Evolutionary conservation across 2,113 vertebrate species (phyloP).

Genomic region (Tachuris rubrigastra): DNA sequence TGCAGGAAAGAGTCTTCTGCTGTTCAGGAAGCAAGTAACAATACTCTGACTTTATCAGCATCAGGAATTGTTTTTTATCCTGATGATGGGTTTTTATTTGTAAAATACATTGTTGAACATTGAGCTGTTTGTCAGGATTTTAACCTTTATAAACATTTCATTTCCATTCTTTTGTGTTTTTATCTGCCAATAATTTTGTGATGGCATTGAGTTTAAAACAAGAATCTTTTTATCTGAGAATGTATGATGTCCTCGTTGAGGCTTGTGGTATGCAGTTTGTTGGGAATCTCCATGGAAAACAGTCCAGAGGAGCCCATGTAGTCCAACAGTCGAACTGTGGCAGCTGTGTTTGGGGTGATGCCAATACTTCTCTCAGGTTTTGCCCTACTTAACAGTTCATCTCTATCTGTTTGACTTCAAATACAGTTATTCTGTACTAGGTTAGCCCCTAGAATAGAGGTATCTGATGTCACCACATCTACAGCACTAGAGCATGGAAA

Average conservation of each 20-base stretch:
- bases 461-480: background rate
- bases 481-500: background rate
- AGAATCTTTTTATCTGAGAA: background rate
- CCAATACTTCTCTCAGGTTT: background rate
- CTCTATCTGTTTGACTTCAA: background rate
- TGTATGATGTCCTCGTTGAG: background rate
- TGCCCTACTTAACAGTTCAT: background rate
- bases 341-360: background rate
- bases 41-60: background rate
- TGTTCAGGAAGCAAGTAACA: background rate
- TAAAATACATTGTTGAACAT: background rate
- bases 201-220: background rate
- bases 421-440: background rate
- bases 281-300: background rate
- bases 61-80: background rate
- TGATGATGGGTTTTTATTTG: background rate
- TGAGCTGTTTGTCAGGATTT: background rate
- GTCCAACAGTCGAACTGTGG: background rate
- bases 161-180: background rate
- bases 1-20: background rate
- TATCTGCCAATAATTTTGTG: background rate
- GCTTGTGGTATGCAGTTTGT: background rate
- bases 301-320: background rate
- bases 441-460: background rate
- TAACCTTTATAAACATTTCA: background rate